Percentiles rank a stretch among this genome's conserved stretches.
phyloP scores from a whole-genome alignment of 2,888 invertebrate species.

The Portevinia maculata region DNA sequence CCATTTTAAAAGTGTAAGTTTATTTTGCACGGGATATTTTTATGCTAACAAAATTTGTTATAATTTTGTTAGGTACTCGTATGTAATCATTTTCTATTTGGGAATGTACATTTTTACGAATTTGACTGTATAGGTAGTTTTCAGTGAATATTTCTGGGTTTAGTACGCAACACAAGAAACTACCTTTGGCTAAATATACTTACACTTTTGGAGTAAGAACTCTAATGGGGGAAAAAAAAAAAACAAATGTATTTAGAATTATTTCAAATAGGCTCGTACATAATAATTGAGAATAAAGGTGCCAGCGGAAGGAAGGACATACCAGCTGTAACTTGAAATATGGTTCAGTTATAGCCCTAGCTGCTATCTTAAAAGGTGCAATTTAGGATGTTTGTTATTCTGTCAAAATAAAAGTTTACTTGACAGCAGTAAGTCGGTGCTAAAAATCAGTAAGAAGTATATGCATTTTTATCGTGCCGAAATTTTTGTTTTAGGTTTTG shows the following conservation, averaged over 20 bases:
- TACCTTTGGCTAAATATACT: slow-evolving; percentile 61
- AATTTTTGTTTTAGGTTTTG: too few relatives aligned
- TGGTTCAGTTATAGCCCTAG: too few relatives aligned
- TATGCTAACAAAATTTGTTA: slow-evolving; percentile 7
- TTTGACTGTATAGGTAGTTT: slow-evolving; percentile 23
- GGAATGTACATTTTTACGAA: slow-evolving; percentile 6
- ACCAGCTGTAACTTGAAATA: too few relatives aligned
- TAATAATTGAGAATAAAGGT: slow-evolving; percentile 5
- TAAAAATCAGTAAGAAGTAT: too few relatives aligned
- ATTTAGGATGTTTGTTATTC: too few relatives aligned
- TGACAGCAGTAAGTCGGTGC: too few relatives aligned
- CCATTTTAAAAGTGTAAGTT: slow-evolving; percentile 56
- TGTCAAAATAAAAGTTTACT: too few relatives aligned
- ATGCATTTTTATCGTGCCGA: too few relatives aligned
- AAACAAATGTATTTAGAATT: slow-evolving; percentile 45
- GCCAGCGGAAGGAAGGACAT: not conserved
- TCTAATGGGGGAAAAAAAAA: slow-evolving; percentile 64
- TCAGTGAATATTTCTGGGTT: slow-evolving; percentile 35
- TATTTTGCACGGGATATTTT: slow-evolving; percentile 49
- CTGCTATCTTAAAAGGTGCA: too few relatives aligned
- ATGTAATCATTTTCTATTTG: slow-evolving; percentile 19
- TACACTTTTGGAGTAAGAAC: slow-evolving; percentile 73
- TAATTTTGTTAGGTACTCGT: too few relatives aligned
- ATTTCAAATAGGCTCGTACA: slow-evolving; percentile 24
- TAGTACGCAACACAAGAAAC: slow-evolving; percentile 44